Percentiles rank a stretch among this genome's conserved stretches.
These are phyloP conservation scores for Phocoena phocoena DNA, from an alignment of 2,113 vertebrate genomes.

Conservation along the genomic window DNA sequence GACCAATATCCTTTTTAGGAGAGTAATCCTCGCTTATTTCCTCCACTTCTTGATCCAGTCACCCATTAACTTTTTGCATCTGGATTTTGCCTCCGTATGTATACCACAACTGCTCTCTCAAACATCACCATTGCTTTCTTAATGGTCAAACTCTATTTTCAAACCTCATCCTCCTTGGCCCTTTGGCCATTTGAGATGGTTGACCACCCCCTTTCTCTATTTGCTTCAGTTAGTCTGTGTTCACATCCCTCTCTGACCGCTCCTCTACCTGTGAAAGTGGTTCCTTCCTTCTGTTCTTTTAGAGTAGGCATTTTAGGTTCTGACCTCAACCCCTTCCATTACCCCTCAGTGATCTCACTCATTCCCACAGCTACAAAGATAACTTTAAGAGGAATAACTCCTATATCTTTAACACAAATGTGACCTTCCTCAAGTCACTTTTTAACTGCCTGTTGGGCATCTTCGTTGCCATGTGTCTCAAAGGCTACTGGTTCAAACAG, in stretches of 20 bases:
- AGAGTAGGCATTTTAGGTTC: background rate
- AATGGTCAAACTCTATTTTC: background rate
- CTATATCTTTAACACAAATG: background rate
- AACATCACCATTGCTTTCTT: background rate
- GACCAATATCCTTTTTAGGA: slow-evolving; percentile 1
- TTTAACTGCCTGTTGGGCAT: background rate
- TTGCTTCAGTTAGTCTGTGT: background rate
- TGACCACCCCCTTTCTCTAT: background rate
- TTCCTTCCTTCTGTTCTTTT: background rate
- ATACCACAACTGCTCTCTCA: background rate
- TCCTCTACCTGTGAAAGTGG: background rate
- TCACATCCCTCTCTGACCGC: background rate
- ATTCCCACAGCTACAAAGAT: background rate
- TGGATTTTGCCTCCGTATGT: background rate
- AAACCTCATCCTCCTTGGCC: background rate
- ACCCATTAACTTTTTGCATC: background rate
- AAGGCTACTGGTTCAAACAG: background rate
- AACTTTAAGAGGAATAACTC: background rate
- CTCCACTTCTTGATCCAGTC: background rate
- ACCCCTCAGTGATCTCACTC: background rate
- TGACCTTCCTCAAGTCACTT: background rate
- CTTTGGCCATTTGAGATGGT: background rate
- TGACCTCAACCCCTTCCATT: background rate
- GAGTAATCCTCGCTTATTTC: background rate
- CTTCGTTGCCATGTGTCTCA: background rate